These are phyloP conservation scores for Aspidiotus rigidus DNA, from an alignment of 2,888 invertebrate species.

Conservation along the genomic window DNA sequence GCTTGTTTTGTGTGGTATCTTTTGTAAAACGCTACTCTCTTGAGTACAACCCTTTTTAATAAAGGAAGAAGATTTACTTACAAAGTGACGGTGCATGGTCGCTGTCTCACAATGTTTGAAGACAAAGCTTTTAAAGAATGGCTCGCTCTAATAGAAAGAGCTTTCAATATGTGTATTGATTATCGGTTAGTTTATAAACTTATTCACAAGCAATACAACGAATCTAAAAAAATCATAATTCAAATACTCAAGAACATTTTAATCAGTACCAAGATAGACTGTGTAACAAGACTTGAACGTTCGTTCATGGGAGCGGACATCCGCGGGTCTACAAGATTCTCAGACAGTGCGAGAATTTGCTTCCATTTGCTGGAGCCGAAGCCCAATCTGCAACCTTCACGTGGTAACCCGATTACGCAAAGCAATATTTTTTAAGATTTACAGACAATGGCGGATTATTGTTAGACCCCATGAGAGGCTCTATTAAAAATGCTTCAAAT, in stretches of 20 bases:
- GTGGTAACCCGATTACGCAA: too few species aligned
- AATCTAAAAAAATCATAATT: background rate
- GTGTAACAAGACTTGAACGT: background rate
- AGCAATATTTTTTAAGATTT: too few species aligned
- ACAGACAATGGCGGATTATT: too few species aligned
- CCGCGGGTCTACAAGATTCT: too few species aligned
- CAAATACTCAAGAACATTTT: background rate
- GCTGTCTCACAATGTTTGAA: background rate
- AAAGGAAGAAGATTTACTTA: background rate
- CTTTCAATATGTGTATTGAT: background rate
- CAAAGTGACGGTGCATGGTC: background rate
- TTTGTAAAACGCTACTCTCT: too few species aligned
- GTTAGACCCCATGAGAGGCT: too few species aligned
- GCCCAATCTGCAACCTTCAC: too few species aligned
- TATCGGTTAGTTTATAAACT: background rate
- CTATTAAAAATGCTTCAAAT: too few species aligned
- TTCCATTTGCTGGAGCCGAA: too few species aligned
- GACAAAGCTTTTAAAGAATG: background rate
- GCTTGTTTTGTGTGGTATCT: too few species aligned
- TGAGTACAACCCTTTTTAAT: too few species aligned
- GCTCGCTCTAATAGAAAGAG: background rate
- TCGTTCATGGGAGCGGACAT: background rate
- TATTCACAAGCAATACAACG: background rate
- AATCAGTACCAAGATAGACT: background rate
- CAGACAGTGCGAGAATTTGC: too few species aligned